Percentiles rank a stretch among this genome's conserved stretches.
Conservation (phyloP, 2,797 vertebrate species). For the Rachycentron canadum region DNA sequence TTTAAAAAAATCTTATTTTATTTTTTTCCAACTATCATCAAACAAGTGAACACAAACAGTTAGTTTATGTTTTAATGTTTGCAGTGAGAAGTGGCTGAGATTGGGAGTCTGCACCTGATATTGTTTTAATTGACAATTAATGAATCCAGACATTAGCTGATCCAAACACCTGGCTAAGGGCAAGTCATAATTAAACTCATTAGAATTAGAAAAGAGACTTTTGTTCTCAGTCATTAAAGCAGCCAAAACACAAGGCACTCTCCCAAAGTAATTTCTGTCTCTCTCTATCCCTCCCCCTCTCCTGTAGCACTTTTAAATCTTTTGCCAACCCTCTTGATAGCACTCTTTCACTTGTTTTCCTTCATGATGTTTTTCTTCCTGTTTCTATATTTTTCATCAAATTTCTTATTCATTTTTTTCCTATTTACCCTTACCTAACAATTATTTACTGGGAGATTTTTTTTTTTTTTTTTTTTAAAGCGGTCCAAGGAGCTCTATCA, state of each 20-base stretch:
- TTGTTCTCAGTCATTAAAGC: constrained; percentile 71
- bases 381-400: background rate
- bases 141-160: constrained; percentile 73
- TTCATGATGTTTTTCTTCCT: background rate
- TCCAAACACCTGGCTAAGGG: constrained; percentile 70
- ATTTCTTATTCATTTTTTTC: constrained; percentile 10
- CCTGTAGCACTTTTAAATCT: constrained; percentile 29
- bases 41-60: constrained; percentile 38
- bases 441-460: background rate
- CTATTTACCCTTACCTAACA: background rate
- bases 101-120: constrained; percentile 45
- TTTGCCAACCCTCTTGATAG: constrained; percentile 13
- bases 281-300: constrained; percentile 3
- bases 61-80: constrained; percentile 46
- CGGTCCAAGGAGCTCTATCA: constrained; percentile 1
- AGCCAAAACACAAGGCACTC: constrained; percentile 56
- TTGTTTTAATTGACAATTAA: constrained; percentile 77
- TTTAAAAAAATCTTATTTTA: constrained; percentile 34
- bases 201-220: constrained; percentile 73
- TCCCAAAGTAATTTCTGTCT: constrained; percentile 52
- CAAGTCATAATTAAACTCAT: constrained; percentile 76
- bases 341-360: background rate
- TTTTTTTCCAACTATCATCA: constrained; percentile 5
- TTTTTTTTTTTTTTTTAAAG: constrained; percentile 22
- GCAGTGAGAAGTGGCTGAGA: constrained; percentile 28